phyloP scores from a whole-genome alignment of 2,797 vertebrate species.

The Prionace glauca region DNA sequence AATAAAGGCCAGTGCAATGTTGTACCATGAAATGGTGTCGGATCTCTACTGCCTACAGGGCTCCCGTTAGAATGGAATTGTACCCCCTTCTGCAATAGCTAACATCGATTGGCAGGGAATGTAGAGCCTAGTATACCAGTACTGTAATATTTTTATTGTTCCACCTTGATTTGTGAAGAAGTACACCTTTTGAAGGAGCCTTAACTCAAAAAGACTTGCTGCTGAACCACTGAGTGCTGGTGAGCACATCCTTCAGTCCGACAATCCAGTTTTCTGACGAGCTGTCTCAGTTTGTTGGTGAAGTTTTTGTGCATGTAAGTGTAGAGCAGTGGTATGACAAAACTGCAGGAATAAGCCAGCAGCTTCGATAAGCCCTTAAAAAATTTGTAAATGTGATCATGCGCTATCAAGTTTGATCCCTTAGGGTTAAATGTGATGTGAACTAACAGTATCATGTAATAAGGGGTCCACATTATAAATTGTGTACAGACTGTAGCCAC shows the following conservation, averaged over 20 bases:
- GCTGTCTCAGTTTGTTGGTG: constrained; percentile 71
- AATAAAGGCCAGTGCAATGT: constrained; percentile 17
- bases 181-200: neutral
- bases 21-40: neutral
- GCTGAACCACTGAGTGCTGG: constrained; percentile 73
- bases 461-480: constrained; percentile 88
- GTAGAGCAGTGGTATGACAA: constrained; percentile 85
- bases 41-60: neutral
- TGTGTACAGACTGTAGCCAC: constrained; percentile 84
- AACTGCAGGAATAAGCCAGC: constrained; percentile 87
- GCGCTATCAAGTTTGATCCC: constrained; percentile 51
- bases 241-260: constrained; percentile 68
- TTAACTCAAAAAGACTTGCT: constrained; percentile 44
- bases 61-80: neutral
- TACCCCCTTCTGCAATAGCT: neutral
- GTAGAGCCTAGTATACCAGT: neutral
- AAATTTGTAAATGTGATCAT: constrained; percentile 66
- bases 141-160: neutral
- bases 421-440: constrained; percentile 69
- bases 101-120: neutral
- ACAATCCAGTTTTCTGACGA: constrained; percentile 78
- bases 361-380: constrained; percentile 71
- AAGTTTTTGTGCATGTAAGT: constrained; percentile 87
- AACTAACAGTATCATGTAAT: constrained; percentile 81
- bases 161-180: neutral